phyloP scores from a whole-genome alignment of 2,888 invertebrate species.

The Willowsia nigromaculata region DNA sequence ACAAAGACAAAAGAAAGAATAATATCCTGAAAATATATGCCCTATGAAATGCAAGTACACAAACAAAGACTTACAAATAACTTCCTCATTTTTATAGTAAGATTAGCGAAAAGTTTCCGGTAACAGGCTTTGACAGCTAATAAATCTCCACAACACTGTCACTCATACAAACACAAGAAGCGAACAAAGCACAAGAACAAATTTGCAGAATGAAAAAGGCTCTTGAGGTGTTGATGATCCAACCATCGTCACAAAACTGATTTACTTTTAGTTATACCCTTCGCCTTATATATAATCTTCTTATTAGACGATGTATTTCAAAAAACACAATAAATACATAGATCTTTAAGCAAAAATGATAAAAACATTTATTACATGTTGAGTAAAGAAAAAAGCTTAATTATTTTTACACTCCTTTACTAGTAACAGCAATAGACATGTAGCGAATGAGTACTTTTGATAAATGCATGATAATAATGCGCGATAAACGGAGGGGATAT shows the following conservation, averaged over 20 bases:
- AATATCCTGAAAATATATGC: background rate
- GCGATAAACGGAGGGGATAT: slow-evolving; percentile 21
- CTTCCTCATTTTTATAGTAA: slow-evolving; percentile 58
- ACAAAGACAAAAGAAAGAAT: too few relatives aligned
- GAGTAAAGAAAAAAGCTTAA: slow-evolving; percentile 36
- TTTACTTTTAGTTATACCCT: slow-evolving; percentile 38
- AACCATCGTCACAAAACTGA: slow-evolving; percentile 60
- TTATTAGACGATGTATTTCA: slow-evolving; percentile 24
- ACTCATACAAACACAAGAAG: background rate
- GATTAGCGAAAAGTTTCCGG: slow-evolving; percentile 37
- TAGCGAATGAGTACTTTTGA: slow-evolving; percentile 45
- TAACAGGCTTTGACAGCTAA: slow-evolving; percentile 5
- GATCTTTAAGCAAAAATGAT: slow-evolving; percentile 52
- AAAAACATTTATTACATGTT: slow-evolving; percentile 60
- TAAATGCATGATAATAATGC: slow-evolving; percentile 49
- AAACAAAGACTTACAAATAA: slow-evolving; percentile 56
- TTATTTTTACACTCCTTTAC: slow-evolving; percentile 27
- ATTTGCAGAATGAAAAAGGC: background rate
- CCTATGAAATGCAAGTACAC: background rate
- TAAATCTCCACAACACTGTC: background rate
- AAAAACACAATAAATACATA: background rate
- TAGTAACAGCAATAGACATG: background rate
- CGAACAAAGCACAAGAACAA: background rate
- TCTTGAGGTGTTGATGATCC: slow-evolving; percentile 26
- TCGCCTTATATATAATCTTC: slow-evolving; percentile 60